Percentiles rank a stretch among this genome's conserved stretches.
Evolutionary conservation across 2,888 invertebrate genomes (phyloP).

Genomic region (Brachynemurus nebulosus): DNA sequence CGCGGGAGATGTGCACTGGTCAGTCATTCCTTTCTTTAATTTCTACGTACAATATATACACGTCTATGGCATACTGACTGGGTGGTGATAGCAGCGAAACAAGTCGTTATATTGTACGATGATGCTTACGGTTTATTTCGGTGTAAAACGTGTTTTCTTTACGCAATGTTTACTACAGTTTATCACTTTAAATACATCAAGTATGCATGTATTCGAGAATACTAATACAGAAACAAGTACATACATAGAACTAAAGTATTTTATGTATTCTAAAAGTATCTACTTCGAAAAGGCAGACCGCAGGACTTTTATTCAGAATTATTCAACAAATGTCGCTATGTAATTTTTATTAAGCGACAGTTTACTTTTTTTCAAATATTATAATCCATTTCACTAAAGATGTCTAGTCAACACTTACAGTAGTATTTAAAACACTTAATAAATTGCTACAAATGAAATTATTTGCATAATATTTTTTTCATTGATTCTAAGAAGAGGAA

Average conservation of each 20-base stretch:
- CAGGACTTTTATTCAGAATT: background rate
- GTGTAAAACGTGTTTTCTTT: constrained; percentile 10
- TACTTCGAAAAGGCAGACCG: background rate
- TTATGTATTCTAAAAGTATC: background rate
- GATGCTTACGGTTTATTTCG: constrained; percentile 8
- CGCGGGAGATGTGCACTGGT: constrained; percentile 32
- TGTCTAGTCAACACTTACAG: too few species aligned
- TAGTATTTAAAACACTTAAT: too few species aligned
- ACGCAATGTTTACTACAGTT: constrained; percentile 6
- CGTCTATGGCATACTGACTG: too few species aligned
- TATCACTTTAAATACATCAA: background rate
- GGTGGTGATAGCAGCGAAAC: background rate
- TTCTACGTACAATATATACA: constrained; percentile 26
- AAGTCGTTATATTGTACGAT: background rate
- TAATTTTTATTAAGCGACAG: too few species aligned
- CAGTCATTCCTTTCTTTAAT: constrained; percentile 34
- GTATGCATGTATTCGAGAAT: too few species aligned
- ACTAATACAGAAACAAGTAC: too few species aligned
- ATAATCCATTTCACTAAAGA: too few species aligned
- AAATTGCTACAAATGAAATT: too few species aligned
- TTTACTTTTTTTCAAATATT: too few species aligned
- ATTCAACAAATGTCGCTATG: background rate
- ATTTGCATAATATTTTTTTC: too few species aligned
- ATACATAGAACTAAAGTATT: too few species aligned
- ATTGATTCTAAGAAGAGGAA: too few species aligned